Evolutionary conservation across 2,113 vertebrate genomes (phyloP).

Genomic region (Ia io): DNA sequence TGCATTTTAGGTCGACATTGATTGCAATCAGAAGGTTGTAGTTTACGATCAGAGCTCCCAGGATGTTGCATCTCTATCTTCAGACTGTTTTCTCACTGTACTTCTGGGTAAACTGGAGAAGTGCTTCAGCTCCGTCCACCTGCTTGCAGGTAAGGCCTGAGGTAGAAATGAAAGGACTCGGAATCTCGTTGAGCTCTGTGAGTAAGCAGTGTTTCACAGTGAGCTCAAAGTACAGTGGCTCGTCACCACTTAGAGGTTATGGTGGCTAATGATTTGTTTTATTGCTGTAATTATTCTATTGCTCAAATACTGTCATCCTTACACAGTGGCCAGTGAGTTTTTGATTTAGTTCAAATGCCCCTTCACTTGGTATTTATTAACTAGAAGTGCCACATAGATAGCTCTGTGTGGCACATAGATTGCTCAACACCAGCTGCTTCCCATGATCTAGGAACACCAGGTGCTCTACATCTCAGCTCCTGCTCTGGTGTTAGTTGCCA

Average conservation of each 20-base stretch:
- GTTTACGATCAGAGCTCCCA: constrained; percentile 95
- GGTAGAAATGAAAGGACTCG: neutral
- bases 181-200: accelerated
- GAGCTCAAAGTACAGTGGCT: neutral
- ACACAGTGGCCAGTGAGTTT: neutral
- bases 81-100: constrained; percentile 92
- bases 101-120: constrained; percentile 94
- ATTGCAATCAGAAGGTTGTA: constrained; percentile 89
- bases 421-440: neutral
- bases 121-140: constrained; percentile 90
- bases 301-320: neutral
- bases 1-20: constrained; percentile 88
- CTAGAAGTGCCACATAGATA: neutral
- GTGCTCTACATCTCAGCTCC: neutral
- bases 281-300: neutral
- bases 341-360: neutral
- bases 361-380: neutral
- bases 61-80: constrained; percentile 84
- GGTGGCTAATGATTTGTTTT: neutral
- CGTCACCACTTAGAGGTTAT: neutral
- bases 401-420: neutral
- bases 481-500: neutral
- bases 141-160: constrained; percentile 91
- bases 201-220: neutral
- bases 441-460: neutral